These are phyloP conservation scores for Takifugu rubripes DNA, from an alignment of 2,797 vertebrate species.

Conservation along the genomic window DNA sequence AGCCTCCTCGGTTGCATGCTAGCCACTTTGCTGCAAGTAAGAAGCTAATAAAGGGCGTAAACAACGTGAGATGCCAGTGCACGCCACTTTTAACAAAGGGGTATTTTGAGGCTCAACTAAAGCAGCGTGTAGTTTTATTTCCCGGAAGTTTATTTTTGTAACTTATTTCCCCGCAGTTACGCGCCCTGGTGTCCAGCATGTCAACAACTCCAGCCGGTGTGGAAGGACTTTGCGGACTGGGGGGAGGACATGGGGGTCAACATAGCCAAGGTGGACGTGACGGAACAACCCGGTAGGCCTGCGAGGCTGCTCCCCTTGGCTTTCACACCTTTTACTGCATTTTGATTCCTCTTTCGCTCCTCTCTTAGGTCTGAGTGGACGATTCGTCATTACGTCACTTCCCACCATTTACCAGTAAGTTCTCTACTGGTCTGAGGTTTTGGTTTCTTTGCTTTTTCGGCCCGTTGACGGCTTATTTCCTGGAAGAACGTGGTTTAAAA, in stretches of 20 bases:
- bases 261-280: conserved; percentile 94
- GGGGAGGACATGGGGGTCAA: conserved; percentile 91
- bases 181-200: conserved; percentile 97
- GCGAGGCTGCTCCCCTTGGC: neutral
- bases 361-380: conserved; percentile 85
- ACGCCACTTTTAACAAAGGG: too few relatives aligned
- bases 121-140: too few relatives aligned
- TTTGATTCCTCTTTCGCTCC: conserved; percentile 23
- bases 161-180: conserved; percentile 72
- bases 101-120: too few relatives aligned
- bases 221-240: conserved; percentile 94
- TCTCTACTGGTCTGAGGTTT: conserved; percentile 18
- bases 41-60: neutral
- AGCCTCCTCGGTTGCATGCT: neutral
- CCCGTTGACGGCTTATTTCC: neutral
- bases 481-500: too few relatives aligned
- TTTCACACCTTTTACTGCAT: conserved; percentile 8
- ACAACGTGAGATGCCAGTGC: neutral
- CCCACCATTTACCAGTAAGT: conserved; percentile 98
- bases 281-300: conserved; percentile 88
- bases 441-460: conserved; percentile 17
- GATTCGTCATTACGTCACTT: conserved; percentile 95
- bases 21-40: conserved; percentile 6
- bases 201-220: conserved; percentile 88
- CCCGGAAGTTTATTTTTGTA: too few relatives aligned